A percentile compares a stretch with the other conserved stretches of the same genome.
phyloP scores from a whole-genome alignment of 1,140 invertebrate species.

The Atta colombica region DNA sequence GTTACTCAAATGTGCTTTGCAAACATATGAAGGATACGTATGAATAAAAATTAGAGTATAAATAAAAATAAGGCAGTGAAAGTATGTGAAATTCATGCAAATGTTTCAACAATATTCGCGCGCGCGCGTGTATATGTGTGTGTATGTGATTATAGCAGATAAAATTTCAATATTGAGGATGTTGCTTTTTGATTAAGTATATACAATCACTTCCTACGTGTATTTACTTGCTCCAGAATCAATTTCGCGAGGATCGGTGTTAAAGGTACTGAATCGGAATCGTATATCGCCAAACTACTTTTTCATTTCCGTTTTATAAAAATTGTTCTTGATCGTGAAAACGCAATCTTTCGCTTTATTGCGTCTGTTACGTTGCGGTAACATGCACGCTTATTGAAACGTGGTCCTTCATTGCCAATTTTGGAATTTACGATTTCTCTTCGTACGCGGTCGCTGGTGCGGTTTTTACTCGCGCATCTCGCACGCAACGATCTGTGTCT shows the following conservation, averaged over 20 bases:
- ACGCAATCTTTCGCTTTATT: conserved; percentile 36
- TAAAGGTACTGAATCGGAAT: background rate
- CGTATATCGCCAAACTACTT: background rate
- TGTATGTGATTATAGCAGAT: too few relatives aligned
- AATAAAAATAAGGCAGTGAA: conserved; percentile 52
- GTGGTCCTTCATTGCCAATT: conserved; percentile 35
- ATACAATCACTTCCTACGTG: background rate
- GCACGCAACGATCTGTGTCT: conserved; percentile 32
- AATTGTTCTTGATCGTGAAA: background rate
- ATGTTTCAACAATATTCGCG: background rate
- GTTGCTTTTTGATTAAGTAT: background rate
- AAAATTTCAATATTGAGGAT: conserved; percentile 12
- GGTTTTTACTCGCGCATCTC: background rate
- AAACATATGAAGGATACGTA: conserved; percentile 14
- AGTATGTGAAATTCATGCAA: background rate
- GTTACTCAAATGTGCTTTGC: conserved; percentile 53
- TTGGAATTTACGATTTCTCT: conserved; percentile 27
- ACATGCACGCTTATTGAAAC: conserved; percentile 3
- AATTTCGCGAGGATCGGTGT: conserved; percentile 7
- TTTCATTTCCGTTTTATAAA: conserved; percentile 38
- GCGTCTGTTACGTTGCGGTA: background rate
- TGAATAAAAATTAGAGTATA: conserved; percentile 51
- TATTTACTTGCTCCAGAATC: background rate
- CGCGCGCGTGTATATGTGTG: too few relatives aligned
- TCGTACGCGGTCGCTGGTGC: background rate